Percentiles rank a stretch among this genome's conserved stretches.
Evolutionary conservation across 30 jellyfish, hydroid and myxozoan species (phyloP).

Genomic region (Cassiopea andromeda): DNA sequence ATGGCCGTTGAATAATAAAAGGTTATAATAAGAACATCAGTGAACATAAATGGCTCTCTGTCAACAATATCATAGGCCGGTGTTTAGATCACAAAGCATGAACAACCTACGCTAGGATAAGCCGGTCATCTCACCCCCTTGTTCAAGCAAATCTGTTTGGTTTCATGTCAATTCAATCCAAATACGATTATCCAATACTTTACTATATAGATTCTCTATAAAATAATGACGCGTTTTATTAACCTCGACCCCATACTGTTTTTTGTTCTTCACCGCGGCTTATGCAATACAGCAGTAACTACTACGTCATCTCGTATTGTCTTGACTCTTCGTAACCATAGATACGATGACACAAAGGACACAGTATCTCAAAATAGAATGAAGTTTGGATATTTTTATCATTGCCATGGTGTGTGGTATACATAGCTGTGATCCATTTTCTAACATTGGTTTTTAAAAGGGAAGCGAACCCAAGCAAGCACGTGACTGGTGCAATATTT

Average conservation of each 20-base stretch:
- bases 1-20: background rate
- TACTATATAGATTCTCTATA: background rate
- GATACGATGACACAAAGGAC: background rate
- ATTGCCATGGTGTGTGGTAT: background rate
- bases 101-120: slow-evolving; percentile 1
- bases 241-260: slow-evolving; percentile 14
- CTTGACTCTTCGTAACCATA: background rate
- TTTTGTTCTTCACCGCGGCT: background rate
- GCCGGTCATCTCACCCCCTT: background rate
- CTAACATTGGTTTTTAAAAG: background rate
- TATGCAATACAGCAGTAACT: background rate
- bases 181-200: background rate
- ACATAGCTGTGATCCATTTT: background rate
- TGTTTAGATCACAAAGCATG: background rate
- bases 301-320: background rate
- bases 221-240: background rate
- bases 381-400: background rate
- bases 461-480: background rate
- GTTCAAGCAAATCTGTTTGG: background rate
- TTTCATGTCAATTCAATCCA: background rate
- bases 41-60: slow-evolving; percentile 6
- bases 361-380: background rate
- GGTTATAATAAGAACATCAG: background rate
- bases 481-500: background rate
- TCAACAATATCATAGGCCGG: background rate